Percentiles rank a stretch among this genome's conserved stretches.
Conservation (phyloP, 2,113 vertebrate species). For the Pteruthius melanotis region DNA sequence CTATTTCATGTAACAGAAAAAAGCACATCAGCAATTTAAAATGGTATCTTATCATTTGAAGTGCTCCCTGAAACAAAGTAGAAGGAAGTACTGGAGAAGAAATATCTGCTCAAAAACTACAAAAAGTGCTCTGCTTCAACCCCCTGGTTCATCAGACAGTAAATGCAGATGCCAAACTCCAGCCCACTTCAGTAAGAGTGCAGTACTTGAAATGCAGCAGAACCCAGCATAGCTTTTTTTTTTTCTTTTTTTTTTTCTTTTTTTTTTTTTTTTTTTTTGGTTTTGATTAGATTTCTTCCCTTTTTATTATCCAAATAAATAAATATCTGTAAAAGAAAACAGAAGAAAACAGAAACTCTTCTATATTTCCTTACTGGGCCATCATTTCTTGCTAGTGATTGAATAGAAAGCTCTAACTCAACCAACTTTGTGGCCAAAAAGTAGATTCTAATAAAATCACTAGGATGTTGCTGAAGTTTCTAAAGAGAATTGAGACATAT, state of each 20-base stretch:
- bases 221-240: neutral
- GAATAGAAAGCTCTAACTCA: neutral
- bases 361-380: neutral
- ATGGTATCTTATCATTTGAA: neutral
- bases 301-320: neutral
- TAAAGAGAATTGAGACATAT: neutral
- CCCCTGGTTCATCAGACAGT: neutral
- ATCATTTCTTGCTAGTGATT: neutral
- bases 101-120: neutral
- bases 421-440: neutral
- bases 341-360: neutral
- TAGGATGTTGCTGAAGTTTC: neutral
- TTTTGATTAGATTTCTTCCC: neutral
- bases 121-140: neutral
- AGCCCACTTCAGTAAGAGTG: neutral
- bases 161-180: neutral
- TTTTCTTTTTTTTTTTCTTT: neutral
- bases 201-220: neutral
- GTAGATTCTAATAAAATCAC: neutral
- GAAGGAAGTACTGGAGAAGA: neutral
- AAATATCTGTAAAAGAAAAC: neutral
- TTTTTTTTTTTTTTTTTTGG: neutral
- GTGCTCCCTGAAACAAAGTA: neutral
- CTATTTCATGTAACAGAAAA: neutral
- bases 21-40: neutral